A percentile compares a stretch with the other conserved stretches of the same genome.
Evolutionary conservation across 2,888 invertebrate genomes (phyloP).

Genomic region (Timandra comae): DNA sequence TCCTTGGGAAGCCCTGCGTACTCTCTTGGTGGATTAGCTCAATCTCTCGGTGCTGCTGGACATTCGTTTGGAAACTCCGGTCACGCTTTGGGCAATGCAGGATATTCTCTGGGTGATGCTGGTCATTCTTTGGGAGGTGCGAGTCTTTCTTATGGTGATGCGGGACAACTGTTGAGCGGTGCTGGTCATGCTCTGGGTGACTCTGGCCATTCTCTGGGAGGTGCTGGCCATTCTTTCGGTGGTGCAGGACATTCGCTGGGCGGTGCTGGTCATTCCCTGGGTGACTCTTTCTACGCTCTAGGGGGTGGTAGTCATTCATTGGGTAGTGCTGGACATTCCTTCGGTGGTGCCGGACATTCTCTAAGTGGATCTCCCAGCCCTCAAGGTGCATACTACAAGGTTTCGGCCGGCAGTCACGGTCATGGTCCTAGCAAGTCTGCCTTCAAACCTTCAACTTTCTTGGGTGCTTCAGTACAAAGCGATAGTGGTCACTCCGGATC

Average conservation of each 20-base stretch:
- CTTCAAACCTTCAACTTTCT: constrained; percentile 66
- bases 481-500: constrained; percentile 49
- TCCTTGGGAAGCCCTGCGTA: constrained; percentile 21
- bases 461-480: constrained; percentile 56
- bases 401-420: constrained; percentile 29
- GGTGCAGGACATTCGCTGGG: constrained; percentile 20
- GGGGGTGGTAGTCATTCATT: constrained; percentile 17
- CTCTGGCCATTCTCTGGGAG: constrained; percentile 26
- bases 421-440: constrained; percentile 51
- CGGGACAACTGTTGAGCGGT: constrained; percentile 28
- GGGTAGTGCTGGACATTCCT: constrained; percentile 21
- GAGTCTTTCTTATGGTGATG: constrained; percentile 23
- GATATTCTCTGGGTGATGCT: constrained; percentile 32
- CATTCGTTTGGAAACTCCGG: constrained; percentile 11
- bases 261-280: constrained; percentile 10
- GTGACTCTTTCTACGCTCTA: too few species aligned
- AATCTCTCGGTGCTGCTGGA: constrained; percentile 6
- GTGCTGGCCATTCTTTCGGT: constrained; percentile 12
- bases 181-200: constrained; percentile 19
- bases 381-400: constrained; percentile 33
- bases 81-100: constrained; percentile 24
- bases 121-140: constrained; percentile 22
- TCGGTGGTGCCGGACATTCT: constrained; percentile 26
- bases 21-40: constrained; percentile 15
- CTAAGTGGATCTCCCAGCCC: constrained; percentile 30